phyloP scores from a whole-genome alignment of 2,797 vertebrate species.

The Parauchenoglanis punctatus region DNA sequence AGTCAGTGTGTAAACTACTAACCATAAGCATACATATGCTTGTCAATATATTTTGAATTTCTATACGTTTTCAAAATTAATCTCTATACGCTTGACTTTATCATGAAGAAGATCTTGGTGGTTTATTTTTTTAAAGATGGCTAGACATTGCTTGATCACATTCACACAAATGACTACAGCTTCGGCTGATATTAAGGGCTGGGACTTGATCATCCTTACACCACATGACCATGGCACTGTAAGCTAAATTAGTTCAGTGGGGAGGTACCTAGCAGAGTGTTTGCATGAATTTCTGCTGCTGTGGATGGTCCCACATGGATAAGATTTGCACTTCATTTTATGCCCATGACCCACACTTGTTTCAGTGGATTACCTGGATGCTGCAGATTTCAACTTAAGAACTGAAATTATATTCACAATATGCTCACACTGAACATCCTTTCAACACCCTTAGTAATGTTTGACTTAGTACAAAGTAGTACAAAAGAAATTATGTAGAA shows the following conservation, averaged over 20 bases:
- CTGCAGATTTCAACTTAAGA: background rate
- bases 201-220: slow-evolving; percentile 1
- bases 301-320: slow-evolving; percentile 3
- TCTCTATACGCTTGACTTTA: background rate
- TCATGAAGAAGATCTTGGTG: background rate
- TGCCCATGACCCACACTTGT: no score
- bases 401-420: background rate
- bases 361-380: background rate
- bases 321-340: slow-evolving; percentile 3
- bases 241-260: slow-evolving; percentile 6
- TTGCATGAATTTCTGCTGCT: slow-evolving; percentile 19
- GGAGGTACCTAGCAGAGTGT: background rate
- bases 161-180: background rate
- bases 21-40: background rate
- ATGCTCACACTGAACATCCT: background rate
- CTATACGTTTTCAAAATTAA: background rate
- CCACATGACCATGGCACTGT: slow-evolving; percentile 8
- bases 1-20: background rate
- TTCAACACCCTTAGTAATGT: background rate
- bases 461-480: background rate
- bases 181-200: background rate
- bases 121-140: background rate
- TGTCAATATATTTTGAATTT: background rate
- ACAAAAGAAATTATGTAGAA: background rate
- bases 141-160: background rate